These are phyloP conservation scores for Helostoma temminkii DNA, from an alignment of 2,797 vertebrate species.

Conservation along the genomic window DNA sequence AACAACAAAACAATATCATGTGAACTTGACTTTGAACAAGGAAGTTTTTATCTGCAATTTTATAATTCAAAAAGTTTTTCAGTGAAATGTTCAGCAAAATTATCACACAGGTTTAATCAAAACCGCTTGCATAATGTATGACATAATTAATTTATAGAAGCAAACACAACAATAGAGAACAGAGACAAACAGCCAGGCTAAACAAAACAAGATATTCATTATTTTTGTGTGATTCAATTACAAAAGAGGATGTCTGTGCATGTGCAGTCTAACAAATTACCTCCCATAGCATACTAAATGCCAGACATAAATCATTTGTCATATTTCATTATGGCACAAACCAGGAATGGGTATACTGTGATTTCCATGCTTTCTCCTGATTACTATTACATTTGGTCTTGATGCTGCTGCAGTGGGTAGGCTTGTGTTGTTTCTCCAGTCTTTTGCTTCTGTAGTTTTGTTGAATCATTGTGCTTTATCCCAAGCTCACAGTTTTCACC, in stretches of 20 bases:
- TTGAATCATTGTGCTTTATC: slow-evolving; percentile 1
- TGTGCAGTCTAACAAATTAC: slow-evolving; percentile 78
- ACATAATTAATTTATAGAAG: slow-evolving; percentile 54
- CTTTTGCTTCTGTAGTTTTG: not conserved
- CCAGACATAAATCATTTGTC: slow-evolving; percentile 82
- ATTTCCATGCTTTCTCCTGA: slow-evolving; percentile 57
- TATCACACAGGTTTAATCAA: slow-evolving; percentile 64
- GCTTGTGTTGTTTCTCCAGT: not conserved
- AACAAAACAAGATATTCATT: slow-evolving; percentile 79
- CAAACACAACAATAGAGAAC: slow-evolving; percentile 64
- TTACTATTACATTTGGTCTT: slow-evolving; percentile 34
- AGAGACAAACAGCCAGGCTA: slow-evolving; percentile 69
- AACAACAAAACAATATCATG: not conserved
- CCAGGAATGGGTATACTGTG: slow-evolving; percentile 64
- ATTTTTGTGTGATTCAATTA: slow-evolving; percentile 82
- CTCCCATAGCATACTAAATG: slow-evolving; percentile 78
- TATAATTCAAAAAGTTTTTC: slow-evolving; percentile 20
- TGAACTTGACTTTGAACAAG: not conserved
- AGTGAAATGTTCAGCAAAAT: slow-evolving; percentile 42
- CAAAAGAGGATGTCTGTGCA: slow-evolving; percentile 67
- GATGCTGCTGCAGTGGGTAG: not conserved
- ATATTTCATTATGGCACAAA: slow-evolving; percentile 75
- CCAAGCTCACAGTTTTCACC: too few species aligned
- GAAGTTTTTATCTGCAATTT: slow-evolving; percentile 16
- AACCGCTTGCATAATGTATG: slow-evolving; percentile 62